Base-by-base conservation (phyloP, 2,888 invertebrate species). In the Acleris laterana region DNA sequence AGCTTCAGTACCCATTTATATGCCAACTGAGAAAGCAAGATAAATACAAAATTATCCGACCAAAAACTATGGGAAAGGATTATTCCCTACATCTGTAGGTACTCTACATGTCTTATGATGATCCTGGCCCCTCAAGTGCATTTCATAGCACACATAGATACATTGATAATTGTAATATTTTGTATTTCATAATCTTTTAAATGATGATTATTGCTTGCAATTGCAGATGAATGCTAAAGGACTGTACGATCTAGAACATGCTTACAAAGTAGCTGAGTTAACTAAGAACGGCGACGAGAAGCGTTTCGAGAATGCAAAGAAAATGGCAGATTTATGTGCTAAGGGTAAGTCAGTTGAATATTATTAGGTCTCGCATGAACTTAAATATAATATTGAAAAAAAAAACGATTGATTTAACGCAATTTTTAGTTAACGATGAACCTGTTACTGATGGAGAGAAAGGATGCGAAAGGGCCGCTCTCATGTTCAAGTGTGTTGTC, bases 381-480 rank as follows among this genome's bases (percentile, higher is more conserved):
- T 38, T 38, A 13, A 38, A 13, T 38, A 32, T 0, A 38, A 38
- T 38, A 38, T 3, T 38, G 13, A 38, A 4, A 5, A 4, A 0
- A 0, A 4, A 1, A 13, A 9, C 13, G 38, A 38, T 38, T 13
- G 11, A 38, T 38, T 3, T 38, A 38, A 38, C 13, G 13, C 13
- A 13, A 4, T 38, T 38, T 38, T 38, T 73, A 90, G 90, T 89
- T 0, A 91, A 92, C 60, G 84, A 90, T 0, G 71, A 74, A 0
- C 62, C 73, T 60, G 90, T 90, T 0, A 80, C 72, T 20, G 92
- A 92, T 52, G 89, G 87, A 0, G 84, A 87, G 20, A 85, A 87
- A 42, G 92, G 92, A 0, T 92, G 92, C 69, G 91, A 92, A 0
- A 81, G 92, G 69, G 88, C 92, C 3, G 84, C 75, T 0, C 66